Base-by-base conservation (phyloP, 2,113 vertebrate species). In the Chloroceryle aenea region DNA sequence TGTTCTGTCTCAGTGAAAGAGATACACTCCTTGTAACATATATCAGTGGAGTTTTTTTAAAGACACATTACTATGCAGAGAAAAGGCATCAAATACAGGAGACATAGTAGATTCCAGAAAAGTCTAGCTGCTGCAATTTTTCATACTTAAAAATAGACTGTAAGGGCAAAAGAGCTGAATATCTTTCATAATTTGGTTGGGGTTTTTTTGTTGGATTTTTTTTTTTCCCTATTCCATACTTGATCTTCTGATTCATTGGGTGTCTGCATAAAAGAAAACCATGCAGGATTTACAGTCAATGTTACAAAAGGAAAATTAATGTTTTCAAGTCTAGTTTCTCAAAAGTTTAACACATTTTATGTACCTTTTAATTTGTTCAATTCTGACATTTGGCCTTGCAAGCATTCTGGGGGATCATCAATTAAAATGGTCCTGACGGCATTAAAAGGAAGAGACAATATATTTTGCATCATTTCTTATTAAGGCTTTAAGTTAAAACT, bases 11-110 rank as follows among this genome's bases (percentile, higher is more conserved):
- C 97, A 91, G 98, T 97, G 98, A 98, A 97, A 98, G 98, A 98
- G 97, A 99, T 98, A 99, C 97, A 98, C 98, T 98, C 97, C 98
- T 98, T 98, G 98, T 98, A 98, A 98, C 98, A 98, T 99, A 98
- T 97, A 99, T 99, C 99, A 99, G 98, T 68, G 94, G 91, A 84
- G 11, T 95, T 95, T 97, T 96, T 96, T 96, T 92, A 93, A 98
- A 98, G 98, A 98, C 98, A 98, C 98, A 98, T 99, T 98, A 98
- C 98, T 98, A 98, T 98, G 98, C 98, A 97, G 98, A 98, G 98
- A 95, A 98, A 97, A 98, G 98, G 96, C 97, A 96, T 97, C 97
- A 95, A 97, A 97, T 97, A 68, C 93, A 55, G 69, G 96, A 97
- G 97, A 97, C 95, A 97, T 69, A 94, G 98, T 81, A 97, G 90